phyloP scores from a whole-genome alignment of 2,113 vertebrate genomes.

The Tauraco erythrolophus region DNA sequence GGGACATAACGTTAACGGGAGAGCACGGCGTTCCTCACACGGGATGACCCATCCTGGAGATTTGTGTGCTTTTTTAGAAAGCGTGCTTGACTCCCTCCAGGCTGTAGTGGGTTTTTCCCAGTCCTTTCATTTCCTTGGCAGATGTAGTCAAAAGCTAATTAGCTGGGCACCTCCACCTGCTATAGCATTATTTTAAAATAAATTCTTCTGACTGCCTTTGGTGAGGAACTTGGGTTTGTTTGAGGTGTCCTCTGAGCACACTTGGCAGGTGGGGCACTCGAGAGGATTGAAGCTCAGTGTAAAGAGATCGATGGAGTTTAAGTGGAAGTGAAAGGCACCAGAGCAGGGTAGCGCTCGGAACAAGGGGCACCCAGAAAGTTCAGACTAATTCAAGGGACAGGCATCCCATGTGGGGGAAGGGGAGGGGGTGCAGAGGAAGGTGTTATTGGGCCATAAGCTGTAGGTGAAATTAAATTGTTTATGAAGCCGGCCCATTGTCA shows the following conservation, averaged over 20 bases:
- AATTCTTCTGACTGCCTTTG: not conserved
- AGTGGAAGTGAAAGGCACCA: not conserved
- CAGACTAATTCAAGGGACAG: fast-evolving
- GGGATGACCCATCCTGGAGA: not conserved
- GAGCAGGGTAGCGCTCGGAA: not conserved
- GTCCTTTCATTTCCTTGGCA: not conserved
- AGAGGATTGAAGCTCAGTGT: not conserved
- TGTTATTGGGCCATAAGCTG: not conserved
- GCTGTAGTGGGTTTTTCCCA: not conserved
- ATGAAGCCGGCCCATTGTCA: not conserved
- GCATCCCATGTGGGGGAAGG: too few species aligned
- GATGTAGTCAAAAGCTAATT: not conserved
- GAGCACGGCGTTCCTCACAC: not conserved
- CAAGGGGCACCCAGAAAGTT: not conserved
- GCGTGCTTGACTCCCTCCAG: not conserved
- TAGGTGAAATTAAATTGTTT: not conserved
- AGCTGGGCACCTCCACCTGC: not conserved
- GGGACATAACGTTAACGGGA: not conserved
- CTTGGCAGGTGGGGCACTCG: not conserved
- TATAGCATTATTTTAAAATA: not conserved
- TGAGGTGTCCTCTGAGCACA: not conserved
- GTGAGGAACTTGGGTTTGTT: not conserved
- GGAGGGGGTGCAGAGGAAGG: not conserved
- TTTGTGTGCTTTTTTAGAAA: not conserved
- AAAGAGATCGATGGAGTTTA: not conserved